A percentile compares a stretch with the other conserved stretches of the same genome.
Evolutionary conservation across 1,140 invertebrate genomes (phyloP).

Genomic region (Lordiphosa mommai): DNA sequence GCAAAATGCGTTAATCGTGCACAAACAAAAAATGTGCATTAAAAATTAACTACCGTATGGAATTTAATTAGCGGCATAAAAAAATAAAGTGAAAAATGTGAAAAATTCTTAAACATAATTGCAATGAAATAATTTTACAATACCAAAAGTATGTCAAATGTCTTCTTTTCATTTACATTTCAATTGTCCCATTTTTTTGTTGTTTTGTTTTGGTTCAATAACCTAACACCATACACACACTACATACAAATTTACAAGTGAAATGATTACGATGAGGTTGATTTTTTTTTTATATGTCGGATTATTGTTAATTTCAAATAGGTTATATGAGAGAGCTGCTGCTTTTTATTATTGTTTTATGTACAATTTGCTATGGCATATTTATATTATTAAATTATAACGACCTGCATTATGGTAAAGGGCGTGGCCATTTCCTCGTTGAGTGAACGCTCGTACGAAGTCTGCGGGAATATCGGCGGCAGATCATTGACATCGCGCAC

Average conservation of each 20-base stretch:
- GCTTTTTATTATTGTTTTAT: conserved; percentile 16
- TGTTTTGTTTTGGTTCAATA: conserved; percentile 12
- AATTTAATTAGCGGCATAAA: conserved; percentile 54
- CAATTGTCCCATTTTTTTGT: conserved; percentile 5
- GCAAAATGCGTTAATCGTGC: conserved; percentile 29
- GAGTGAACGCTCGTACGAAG: conserved; percentile 84
- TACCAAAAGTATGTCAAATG: background rate
- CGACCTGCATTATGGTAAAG: conserved; percentile 85
- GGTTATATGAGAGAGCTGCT: conserved; percentile 37
- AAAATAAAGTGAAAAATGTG: conserved; percentile 15
- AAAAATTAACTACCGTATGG: conserved; percentile 50
- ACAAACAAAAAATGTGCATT: conserved; percentile 42
- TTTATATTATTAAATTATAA: conserved; percentile 24
- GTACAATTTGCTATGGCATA: conserved; percentile 22
- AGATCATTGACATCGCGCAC: conserved; percentile 91
- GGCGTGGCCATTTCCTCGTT: conserved; percentile 84
- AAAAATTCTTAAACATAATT: conserved; percentile 14
- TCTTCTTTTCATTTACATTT: background rate
- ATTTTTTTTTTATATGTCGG: conserved; percentile 24
- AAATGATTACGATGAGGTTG: conserved; percentile 35
- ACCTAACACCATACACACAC: conserved; percentile 4
- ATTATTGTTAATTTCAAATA: conserved; percentile 56
- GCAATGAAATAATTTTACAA: conserved; percentile 19
- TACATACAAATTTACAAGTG: conserved; percentile 39
- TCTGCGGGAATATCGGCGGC: conserved; percentile 87